Percentiles rank a stretch among this genome's conserved stretches.
These are phyloP conservation scores for Xiphophorus hellerii DNA, from an alignment of 2,113 vertebrate species.

Conservation along the genomic window DNA sequence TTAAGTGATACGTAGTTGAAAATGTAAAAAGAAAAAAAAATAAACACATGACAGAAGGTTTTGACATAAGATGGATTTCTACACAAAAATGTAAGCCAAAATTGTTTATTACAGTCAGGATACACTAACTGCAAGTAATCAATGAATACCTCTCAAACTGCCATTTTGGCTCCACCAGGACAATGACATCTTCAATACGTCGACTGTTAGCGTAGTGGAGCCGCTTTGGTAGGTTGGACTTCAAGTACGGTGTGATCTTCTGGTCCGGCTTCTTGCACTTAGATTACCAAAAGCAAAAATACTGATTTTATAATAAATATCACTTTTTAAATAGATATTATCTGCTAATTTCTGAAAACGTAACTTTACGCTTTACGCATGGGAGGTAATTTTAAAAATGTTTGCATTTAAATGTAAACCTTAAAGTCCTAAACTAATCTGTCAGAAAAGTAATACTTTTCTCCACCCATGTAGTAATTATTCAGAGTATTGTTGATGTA, in stretches of 20 bases:
- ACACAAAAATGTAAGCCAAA: too few species aligned
- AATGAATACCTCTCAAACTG: constrained; percentile 75
- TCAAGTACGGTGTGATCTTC: constrained; percentile 78
- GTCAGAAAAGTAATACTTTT: background rate
- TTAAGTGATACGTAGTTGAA: background rate
- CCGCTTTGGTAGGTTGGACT: constrained; percentile 79
- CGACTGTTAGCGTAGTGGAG: constrained; percentile 81
- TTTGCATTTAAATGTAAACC: background rate
- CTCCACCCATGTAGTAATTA: background rate
- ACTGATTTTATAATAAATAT: background rate
- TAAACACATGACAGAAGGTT: too few species aligned
- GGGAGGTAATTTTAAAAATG: background rate
- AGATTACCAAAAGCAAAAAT: background rate
- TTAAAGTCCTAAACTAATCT: background rate
- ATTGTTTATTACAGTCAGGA: too few species aligned
- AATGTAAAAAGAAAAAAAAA: background rate
- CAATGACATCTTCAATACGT: constrained; percentile 79
- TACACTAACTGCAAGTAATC: background rate
- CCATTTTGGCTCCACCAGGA: constrained; percentile 78
- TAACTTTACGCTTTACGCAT: background rate
- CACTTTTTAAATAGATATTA: background rate
- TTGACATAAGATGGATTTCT: too few species aligned
- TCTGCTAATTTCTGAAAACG: background rate
- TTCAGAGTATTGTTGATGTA: background rate
- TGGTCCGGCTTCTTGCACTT: constrained; percentile 77